Percentiles rank a stretch among this genome's conserved stretches.
phyloP scores from a whole-genome alignment of 2,113 vertebrate genomes.

The Dicerorhinus sumatrensis region DNA sequence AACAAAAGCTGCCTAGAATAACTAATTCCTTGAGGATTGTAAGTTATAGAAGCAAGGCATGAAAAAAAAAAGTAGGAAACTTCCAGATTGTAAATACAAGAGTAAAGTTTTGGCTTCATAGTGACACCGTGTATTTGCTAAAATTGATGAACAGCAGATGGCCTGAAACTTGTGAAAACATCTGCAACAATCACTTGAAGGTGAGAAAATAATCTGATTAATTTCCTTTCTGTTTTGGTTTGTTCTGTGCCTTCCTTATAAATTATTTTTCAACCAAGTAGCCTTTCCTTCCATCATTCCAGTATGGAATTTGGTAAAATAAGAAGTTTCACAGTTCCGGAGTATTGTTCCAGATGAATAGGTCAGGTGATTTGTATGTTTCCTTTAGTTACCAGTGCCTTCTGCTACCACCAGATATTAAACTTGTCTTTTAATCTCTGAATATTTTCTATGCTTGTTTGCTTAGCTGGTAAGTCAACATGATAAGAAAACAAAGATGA shows the following conservation, averaged over 20 bases:
- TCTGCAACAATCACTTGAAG: conserved; percentile 49
- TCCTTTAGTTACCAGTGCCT: background rate
- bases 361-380: background rate
- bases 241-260: conserved; percentile 32
- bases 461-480: background rate
- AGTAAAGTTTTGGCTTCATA: background rate
- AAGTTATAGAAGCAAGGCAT: conserved; percentile 35
- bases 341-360: background rate
- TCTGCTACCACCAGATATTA: background rate
- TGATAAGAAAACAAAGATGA: conserved; percentile 21
- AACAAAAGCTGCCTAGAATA: conserved; percentile 44
- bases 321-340: background rate
- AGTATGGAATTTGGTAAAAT: background rate
- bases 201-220: conserved; percentile 61
- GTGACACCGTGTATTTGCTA: conserved; percentile 47
- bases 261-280: conserved; percentile 42
- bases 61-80: background rate
- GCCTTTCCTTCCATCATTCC: conserved; percentile 25
- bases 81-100: conserved; percentile 56
- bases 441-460: background rate
- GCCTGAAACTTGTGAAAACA: conserved; percentile 63
- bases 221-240: conserved; percentile 54
- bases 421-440: background rate
- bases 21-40: conserved; percentile 58
- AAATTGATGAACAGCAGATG: conserved; percentile 77